Evolutionary conservation across 2,113 vertebrate genomes (phyloP), one percentile per base, ranked within the genome.

Genomic region (Psittacus erithacus): DNA sequence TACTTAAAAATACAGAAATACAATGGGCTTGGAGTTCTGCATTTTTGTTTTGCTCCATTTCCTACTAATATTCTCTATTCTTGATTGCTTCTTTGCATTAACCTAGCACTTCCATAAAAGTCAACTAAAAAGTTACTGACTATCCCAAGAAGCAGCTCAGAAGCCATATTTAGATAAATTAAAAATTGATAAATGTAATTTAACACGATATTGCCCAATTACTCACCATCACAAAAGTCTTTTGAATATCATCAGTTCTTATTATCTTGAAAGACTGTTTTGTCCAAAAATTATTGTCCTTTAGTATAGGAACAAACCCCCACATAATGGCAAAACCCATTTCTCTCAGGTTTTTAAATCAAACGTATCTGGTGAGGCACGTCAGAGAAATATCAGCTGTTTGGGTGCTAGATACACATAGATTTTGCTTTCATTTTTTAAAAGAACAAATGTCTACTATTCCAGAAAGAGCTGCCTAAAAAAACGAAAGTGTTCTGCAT

Each of bases 381-480:
- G 2, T 82, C 82, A 94, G 65, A 92, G 52, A 87, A 76, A 3
- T 9, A 95, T 57, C 93, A 91, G 95, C 83, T 94, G 91, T 69
- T 71, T 63, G 19, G 39, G 39, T 68, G 82, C 87, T 38, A 90
- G 75, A 80, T 41, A 88, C 0, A 1, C 70, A 77, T 16, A 73
- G 84, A 95, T 77, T 94, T 87, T 86, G n/a, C 82, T 57, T 65
- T 29, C 19, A 24, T 62, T 87, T 96, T 86, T 95, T 82, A 77
- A 13, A 86, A 87, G 78, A 70, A 95, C 44, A 92, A 96, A 95
- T 49, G 86, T 73, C 78, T 87, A 95, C 87, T 91, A 80, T 95
- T 96, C 96, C 71, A 97, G 95, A 95, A 78, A 88, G 74, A 91
- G 17, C 77, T 85, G 65, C 17, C 62, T 43, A 69, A 44, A 78